These are phyloP conservation scores for Chironomus tentans DNA, from an alignment of 2,888 invertebrate species.

Conservation along the genomic window DNA sequence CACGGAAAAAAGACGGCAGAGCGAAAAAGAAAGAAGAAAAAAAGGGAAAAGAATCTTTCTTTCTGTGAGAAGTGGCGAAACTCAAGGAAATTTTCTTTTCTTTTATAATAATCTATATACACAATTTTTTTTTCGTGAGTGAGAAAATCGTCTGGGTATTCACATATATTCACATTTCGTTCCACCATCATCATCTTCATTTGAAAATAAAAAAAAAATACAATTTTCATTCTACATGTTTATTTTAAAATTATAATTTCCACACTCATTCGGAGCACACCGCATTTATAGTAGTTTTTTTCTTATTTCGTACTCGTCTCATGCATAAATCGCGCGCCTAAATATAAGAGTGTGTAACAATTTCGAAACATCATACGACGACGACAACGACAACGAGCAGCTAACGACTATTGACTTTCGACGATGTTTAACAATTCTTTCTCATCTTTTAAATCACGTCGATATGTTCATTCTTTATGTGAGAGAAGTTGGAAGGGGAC, in stretches of 20 bases:
- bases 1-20: background rate
- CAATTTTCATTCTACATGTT: background rate
- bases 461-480: too few species aligned
- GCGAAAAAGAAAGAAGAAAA: background rate
- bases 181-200: background rate
- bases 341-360: background rate
- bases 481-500: too few species aligned
- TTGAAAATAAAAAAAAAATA: background rate
- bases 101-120: background rate
- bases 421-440: background rate
- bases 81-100: background rate
- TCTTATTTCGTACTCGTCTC: background rate
- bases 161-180: background rate
- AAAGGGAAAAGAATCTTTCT: background rate
- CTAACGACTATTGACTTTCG: background rate
- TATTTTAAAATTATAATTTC: slow-evolving; percentile 25
- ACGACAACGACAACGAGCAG: background rate
- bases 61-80: background rate
- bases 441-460: background rate
- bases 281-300: background rate
- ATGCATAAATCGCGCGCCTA: background rate
- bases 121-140: background rate
- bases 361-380: background rate
- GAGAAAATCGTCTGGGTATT: slow-evolving; percentile 26
- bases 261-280: slow-evolving; percentile 1